phyloP scores from a whole-genome alignment of 2,113 vertebrate genomes.

The Ariopsis seemanni region DNA sequence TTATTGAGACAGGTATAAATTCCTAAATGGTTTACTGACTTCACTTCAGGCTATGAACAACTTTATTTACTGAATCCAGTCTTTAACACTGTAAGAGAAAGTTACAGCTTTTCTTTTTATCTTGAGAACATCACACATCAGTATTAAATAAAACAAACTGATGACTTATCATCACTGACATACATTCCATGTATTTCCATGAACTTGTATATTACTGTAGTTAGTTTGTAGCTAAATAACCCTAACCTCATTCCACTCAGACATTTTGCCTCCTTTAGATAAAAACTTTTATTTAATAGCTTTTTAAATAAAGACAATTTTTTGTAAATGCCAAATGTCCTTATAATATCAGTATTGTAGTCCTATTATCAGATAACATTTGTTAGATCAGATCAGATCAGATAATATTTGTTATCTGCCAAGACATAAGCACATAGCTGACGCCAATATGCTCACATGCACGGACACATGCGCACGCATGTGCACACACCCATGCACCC shows the following conservation, averaged over 20 bases:
- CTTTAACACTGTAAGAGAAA: neutral
- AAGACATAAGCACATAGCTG: neutral
- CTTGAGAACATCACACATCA: neutral
- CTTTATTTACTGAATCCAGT: neutral
- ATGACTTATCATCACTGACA: neutral
- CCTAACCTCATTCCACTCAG: neutral
- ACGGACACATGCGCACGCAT: constrained; percentile 17
- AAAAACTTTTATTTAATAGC: no score
- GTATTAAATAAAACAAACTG: neutral
- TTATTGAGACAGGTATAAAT: constrained; percentile 6
- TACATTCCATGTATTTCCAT: neutral
- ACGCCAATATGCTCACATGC: neutral
- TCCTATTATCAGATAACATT: neutral
- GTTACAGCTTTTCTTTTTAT: neutral
- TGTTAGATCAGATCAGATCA: neutral
- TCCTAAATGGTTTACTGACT: neutral
- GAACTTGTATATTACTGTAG: neutral
- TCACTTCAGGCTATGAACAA: constrained; percentile 4
- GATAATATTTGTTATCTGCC: neutral
- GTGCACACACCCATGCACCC: constrained; percentile 1
- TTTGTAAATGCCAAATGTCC: neutral
- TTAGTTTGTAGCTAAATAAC: neutral
- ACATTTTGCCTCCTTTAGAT: neutral
- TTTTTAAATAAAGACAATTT: neutral
- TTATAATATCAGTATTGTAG: neutral